phyloP scores from a whole-genome alignment of 2,888 invertebrate genomes.

The Ethmia dodecea region DNA sequence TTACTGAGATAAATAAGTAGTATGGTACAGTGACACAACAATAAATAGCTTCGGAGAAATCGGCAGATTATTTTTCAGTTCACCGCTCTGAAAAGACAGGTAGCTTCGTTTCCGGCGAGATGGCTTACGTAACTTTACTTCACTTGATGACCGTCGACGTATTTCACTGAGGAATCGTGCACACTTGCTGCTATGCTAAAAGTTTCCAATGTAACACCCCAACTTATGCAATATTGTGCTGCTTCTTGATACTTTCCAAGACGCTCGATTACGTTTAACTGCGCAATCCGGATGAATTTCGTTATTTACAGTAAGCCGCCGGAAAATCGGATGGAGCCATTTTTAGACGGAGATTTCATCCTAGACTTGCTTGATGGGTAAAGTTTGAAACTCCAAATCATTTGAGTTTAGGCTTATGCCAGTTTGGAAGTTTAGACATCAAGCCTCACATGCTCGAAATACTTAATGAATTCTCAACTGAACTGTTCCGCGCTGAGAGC shows the following conservation, averaged over 20 bases:
- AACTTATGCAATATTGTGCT: conserved; percentile 75
- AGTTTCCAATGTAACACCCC: conserved; percentile 73
- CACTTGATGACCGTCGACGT: conserved; percentile 47
- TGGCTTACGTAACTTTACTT: conserved; percentile 44
- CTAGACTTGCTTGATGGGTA: conserved; percentile 7
- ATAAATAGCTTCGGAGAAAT: too few species aligned
- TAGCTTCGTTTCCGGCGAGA: too few species aligned
- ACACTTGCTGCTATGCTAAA: conserved; percentile 65
- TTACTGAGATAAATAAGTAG: too few species aligned
- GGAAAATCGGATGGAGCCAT: conserved; percentile 44
- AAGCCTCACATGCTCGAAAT: conserved; percentile 8
- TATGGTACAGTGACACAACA: too few species aligned
- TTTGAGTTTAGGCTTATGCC: conserved; percentile 5
- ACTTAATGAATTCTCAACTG: conserved; percentile 7
- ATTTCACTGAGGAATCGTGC: conserved; percentile 60
- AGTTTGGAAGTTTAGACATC: neutral
- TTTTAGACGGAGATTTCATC: conserved; percentile 3
- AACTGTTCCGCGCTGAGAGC: neutral
- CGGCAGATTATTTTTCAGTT: too few species aligned
- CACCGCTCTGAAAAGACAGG: too few species aligned
- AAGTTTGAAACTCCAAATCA: conserved; percentile 11
- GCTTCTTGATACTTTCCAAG: conserved; percentile 73
- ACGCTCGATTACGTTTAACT: conserved; percentile 76
- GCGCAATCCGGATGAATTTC: conserved; percentile 68
- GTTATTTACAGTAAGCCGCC: conserved; percentile 70